These are phyloP conservation scores for Fringilla coelebs DNA, from an alignment of 2,797 vertebrate genomes.

Conservation along the genomic window DNA sequence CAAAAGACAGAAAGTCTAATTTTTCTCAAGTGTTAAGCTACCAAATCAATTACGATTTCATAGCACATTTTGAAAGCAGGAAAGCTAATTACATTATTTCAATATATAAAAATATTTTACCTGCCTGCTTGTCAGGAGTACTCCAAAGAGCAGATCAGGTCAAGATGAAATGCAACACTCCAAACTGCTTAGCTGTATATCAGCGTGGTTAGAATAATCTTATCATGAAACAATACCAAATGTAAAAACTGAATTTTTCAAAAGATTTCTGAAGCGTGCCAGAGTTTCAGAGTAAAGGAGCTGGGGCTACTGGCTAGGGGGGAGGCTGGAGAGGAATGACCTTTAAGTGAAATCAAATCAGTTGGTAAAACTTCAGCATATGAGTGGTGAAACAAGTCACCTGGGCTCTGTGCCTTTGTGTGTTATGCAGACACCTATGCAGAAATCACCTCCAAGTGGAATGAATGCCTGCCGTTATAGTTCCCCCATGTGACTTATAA, in stretches of 20 bases:
- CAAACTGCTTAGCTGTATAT: neutral
- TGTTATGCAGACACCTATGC: neutral
- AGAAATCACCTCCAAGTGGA: constrained; percentile 34
- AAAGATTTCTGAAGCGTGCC: neutral
- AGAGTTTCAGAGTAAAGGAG: neutral
- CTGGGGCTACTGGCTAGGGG: neutral
- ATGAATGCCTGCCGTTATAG: constrained; percentile 40
- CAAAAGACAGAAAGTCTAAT: neutral
- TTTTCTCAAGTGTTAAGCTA: neutral
- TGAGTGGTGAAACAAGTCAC: neutral
- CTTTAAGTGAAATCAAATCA: neutral
- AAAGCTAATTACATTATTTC: neutral
- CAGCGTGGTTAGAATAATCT: neutral
- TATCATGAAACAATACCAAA: neutral
- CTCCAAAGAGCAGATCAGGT: neutral
- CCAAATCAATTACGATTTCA: neutral
- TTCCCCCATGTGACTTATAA: constrained; percentile 16
- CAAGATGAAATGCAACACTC: neutral
- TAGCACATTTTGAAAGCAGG: neutral
- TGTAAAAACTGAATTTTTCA: neutral
- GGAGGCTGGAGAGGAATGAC: neutral
- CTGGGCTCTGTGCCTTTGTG: neutral
- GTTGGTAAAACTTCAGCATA: neutral
- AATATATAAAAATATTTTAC: neutral
- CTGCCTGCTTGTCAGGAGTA: neutral